phyloP scores from a whole-genome alignment of 2,113 vertebrate genomes.

The Varanus salvator region DNA sequence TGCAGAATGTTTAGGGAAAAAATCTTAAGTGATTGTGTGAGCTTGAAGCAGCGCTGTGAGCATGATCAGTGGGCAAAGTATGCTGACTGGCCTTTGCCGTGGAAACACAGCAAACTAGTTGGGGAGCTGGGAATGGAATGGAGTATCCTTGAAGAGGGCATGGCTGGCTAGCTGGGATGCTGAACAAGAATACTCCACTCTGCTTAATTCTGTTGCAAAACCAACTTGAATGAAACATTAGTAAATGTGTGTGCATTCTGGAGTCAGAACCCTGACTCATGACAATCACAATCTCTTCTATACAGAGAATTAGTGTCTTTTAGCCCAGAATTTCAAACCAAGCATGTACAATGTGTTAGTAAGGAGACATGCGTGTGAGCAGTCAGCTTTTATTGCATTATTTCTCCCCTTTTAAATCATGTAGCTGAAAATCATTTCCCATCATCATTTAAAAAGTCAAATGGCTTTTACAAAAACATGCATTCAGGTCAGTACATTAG shows the following conservation, averaged over 20 bases:
- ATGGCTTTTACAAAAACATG: conserved; percentile 31
- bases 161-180: too few relatives aligned
- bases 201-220: not conserved
- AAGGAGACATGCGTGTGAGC: conserved; percentile 26
- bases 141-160: not conserved
- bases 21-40: not conserved
- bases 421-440: conserved; percentile 52
- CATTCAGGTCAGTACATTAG: conserved; percentile 8
- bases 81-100: not conserved
- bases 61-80: not conserved
- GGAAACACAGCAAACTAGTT: not conserved
- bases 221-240: not conserved
- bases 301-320: not conserved
- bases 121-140: not conserved
- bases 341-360: not conserved
- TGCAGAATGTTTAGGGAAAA: not conserved
- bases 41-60: not conserved
- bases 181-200: not conserved
- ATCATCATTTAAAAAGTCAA: conserved; percentile 16
- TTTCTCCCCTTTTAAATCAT: conserved; percentile 17
- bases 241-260: not conserved
- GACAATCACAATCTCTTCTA: not conserved
- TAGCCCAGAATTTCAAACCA: not conserved
- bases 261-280: not conserved
- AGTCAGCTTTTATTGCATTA: conserved; percentile 13